These are phyloP conservation scores for Pachliopta kotzebuea DNA, from an alignment of 2,888 invertebrate genomes.

Conservation along the genomic window DNA sequence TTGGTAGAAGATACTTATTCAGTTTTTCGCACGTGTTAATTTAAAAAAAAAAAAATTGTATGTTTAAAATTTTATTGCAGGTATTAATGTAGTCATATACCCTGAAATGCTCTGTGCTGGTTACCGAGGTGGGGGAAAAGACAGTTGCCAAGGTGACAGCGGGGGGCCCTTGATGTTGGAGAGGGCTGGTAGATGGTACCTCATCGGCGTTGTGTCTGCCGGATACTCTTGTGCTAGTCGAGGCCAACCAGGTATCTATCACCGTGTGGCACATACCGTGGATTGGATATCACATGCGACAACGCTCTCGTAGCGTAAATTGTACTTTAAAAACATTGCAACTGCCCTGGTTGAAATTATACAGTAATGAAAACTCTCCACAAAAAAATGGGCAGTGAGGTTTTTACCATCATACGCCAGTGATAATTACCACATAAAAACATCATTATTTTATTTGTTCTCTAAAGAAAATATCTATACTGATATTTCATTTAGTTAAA, in stretches of 20 bases:
- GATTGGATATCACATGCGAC: slow-evolving; percentile 92
- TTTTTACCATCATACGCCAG: slow-evolving; percentile 12
- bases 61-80: slow-evolving; percentile 50
- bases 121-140: slow-evolving; percentile 92
- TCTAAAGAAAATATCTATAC: not conserved
- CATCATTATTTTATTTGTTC: not conserved
- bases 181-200: slow-evolving; percentile 91
- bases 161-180: slow-evolving; percentile 96
- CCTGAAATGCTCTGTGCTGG: slow-evolving; percentile 98
- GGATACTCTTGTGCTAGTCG: slow-evolving; percentile 96
- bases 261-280: slow-evolving; percentile 94
- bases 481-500: slow-evolving; percentile 2
- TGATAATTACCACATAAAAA: slow-evolving; percentile 18
- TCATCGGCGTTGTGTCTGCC: slow-evolving; percentile 95
- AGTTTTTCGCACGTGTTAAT: too few relatives aligned
- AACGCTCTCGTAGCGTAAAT: slow-evolving; percentile 56
- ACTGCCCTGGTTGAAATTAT: not conserved
- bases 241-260: slow-evolving; percentile 96
- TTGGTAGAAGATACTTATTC: too few relatives aligned
- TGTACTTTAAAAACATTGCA: not conserved
- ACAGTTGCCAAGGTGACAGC: slow-evolving; percentile 89
- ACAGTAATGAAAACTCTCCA: not conserved
- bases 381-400: not conserved
- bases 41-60: too few relatives aligned
- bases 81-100: slow-evolving; percentile 94